phyloP scores from a whole-genome alignment of 1,140 invertebrate species.

The Sycophila sp. region DNA sequence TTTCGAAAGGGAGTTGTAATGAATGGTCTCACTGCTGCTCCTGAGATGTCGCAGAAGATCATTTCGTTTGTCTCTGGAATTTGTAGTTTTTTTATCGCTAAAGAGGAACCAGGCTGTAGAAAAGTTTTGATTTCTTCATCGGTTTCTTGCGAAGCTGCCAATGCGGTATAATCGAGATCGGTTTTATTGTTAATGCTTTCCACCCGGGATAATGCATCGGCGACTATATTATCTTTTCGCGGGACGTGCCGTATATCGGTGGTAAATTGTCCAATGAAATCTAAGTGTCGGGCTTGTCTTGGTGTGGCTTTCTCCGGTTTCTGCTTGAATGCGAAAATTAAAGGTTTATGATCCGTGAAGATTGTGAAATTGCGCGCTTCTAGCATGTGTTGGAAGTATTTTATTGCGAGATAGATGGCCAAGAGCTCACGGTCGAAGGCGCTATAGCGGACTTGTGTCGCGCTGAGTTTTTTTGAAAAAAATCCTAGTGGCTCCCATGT shows the following conservation, averaged over 20 bases:
- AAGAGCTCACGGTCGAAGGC: slow-evolving; percentile 60
- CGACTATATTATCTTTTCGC: slow-evolving; percentile 45
- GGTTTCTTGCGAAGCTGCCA: neutral
- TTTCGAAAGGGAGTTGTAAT: slow-evolving; percentile 9
- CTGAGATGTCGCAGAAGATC: slow-evolving; percentile 30
- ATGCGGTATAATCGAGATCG: slow-evolving; percentile 14
- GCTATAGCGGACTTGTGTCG: slow-evolving; percentile 45
- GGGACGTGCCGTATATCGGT: slow-evolving; percentile 50
- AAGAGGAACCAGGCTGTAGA: no score
- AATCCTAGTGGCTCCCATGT: slow-evolving; percentile 56
- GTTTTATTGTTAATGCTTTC: slow-evolving; percentile 5
- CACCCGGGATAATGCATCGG: slow-evolving; percentile 45
- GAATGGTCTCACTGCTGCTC: slow-evolving; percentile 23
- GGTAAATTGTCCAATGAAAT: slow-evolving; percentile 56
- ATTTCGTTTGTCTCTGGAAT: neutral
- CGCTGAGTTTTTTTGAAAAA: slow-evolving; percentile 54
- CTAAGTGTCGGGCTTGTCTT: slow-evolving; percentile 46
- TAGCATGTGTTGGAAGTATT: slow-evolving; percentile 51
- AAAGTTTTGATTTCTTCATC: slow-evolving; percentile 12
- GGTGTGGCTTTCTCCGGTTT: slow-evolving; percentile 49
- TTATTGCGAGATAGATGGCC: slow-evolving; percentile 49
- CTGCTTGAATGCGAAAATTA: slow-evolving; percentile 43
- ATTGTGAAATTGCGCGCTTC: slow-evolving; percentile 48
- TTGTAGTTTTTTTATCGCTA: neutral
- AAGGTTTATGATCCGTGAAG: slow-evolving; percentile 29